Evolutionary conservation across 2,797 vertebrate species (phyloP), one percentile per base, ranked within the genome.

Genomic region (Hapalemur alaotrensis): DNA sequence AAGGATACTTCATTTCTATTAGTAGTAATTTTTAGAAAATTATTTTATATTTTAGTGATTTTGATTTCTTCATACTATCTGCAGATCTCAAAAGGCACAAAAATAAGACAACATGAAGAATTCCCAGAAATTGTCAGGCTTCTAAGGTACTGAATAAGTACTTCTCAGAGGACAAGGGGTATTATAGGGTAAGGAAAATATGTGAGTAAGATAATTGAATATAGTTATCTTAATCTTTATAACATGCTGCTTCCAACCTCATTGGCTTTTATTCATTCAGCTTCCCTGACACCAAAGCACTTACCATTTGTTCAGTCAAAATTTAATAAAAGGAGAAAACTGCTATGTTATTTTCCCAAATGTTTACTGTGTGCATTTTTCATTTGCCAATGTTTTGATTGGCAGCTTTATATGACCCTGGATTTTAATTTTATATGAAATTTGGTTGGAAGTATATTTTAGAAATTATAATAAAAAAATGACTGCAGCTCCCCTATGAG

Each of bases 251-350:
- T 93, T 96, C 50, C 25, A 93, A 91, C 35, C 70, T 94, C 87
- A 43, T 79, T 93, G 79, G 70, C 84, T 97, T 95, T 95, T 80
- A 79, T 91, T 76, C 93, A 94, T 97, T 43, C 81, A 92, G 88
- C 81, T 96, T 95, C 85, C 35, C 78, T 95, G 89, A 97, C 79
- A 97, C 92, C 93, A 96, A 93, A 94, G 96, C 70, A 92, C 81
- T 96, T 97, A 97, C 88, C 96, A 97, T 98, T 97, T 97, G 92
- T 97, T 97, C 93, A 98, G 97, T 97, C 89, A 97, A 97, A 98
- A 96, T 95, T 98, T 97, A 98, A 97, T 97, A 97, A 97, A 97
- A 97, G 90, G 78, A 93, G 85, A 97, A 97, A 98, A 97, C 85
- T 95, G 93, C 88, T 91, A 89, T 63, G 69, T 86, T 97, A 96